Percentiles rank a stretch among this genome's conserved stretches.
Evolutionary conservation across 2,888 invertebrate genomes (phyloP).

Genomic region (Rhaphigaster nebulosa): DNA sequence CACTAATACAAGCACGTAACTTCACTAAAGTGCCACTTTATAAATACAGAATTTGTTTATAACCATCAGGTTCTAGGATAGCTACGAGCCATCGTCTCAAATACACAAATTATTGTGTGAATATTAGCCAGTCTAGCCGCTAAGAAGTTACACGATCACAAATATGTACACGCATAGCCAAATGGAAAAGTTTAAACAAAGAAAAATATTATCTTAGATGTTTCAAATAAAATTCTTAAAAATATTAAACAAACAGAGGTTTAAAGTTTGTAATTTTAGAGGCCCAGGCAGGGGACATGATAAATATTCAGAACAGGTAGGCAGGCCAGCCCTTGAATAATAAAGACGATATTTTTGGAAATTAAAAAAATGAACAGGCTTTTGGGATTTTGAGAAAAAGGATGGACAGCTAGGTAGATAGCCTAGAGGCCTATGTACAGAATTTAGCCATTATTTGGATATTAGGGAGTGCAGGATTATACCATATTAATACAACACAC

Average conservation of each 20-base stretch:
- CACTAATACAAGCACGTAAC: too few species aligned
- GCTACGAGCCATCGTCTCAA: too few species aligned
- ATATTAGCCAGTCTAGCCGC: too few species aligned
- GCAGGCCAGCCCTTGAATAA: neutral
- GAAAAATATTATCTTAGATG: too few species aligned
- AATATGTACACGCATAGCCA: too few species aligned
- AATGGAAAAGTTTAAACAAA: too few species aligned
- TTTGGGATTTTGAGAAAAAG: conserved; percentile 15
- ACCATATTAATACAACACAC: neutral
- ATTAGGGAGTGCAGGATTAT: neutral
- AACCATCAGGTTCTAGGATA: too few species aligned
- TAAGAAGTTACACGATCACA: too few species aligned
- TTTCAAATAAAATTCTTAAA: neutral
- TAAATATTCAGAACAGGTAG: conserved; percentile 15
- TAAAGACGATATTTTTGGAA: conserved; percentile 4
- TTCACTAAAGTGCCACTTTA: too few species aligned
- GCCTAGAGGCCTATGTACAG: neutral
- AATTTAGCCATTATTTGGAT: neutral
- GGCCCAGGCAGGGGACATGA: neutral
- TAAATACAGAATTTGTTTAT: too few species aligned
- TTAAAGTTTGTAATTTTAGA: neutral
- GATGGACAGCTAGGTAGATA: neutral
- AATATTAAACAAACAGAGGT: neutral
- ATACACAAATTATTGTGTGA: too few species aligned
- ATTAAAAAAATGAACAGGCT: conserved; percentile 20